Evolutionary conservation across 2,797 vertebrate genomes (phyloP), one percentile per base, ranked within the genome.

Genomic region (Eidolon dupreanum): DNA sequence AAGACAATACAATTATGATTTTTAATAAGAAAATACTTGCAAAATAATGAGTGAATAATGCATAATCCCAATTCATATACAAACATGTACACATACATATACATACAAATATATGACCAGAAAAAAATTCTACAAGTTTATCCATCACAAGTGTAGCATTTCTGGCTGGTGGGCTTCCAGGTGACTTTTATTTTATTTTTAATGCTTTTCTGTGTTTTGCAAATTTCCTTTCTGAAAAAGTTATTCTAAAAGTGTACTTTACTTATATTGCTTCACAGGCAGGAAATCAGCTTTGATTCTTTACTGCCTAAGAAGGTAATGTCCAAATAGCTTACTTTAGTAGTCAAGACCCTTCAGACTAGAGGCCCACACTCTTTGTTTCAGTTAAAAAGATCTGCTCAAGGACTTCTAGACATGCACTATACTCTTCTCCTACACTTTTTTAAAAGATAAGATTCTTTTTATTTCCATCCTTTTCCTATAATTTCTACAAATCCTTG

Each of bases 251-350:
- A 63, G 5, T 51, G 17, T 57, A 24, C 24, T 77, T 88, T 88
- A 92, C 66, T 83, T 79, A 55, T 66, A 36, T 68, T 46, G 17
- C 26, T 77, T 86, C 68, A 81, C 17, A 85, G 8, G 66, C 53
- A 70, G 33, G 53, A 93, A 84, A 88, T 11, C 6, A 79, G 59
- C 15, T 87, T 86, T 90, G 68, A 68, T 63, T 92, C 66, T 87
- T 92, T 79, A 28, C 55, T 92, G 17, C n/a, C 49, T 88, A 46
- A n/a, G 78, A 93, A 63, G n/a, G 53, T 89, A 91, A 95, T 53
- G 26, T 33, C 41, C 75, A 77, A 73, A 28, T 82, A 89, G 43
- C 46, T 91, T 75, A 81, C 94, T 87, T 88, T 68, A 57, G 53
- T 6, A 51, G 61, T 94, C 82, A 81, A 77, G 83, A 81, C 46